These are phyloP conservation scores for Nomada fabriciana DNA, from an alignment of 2,888 invertebrate species.

Conservation along the genomic window DNA sequence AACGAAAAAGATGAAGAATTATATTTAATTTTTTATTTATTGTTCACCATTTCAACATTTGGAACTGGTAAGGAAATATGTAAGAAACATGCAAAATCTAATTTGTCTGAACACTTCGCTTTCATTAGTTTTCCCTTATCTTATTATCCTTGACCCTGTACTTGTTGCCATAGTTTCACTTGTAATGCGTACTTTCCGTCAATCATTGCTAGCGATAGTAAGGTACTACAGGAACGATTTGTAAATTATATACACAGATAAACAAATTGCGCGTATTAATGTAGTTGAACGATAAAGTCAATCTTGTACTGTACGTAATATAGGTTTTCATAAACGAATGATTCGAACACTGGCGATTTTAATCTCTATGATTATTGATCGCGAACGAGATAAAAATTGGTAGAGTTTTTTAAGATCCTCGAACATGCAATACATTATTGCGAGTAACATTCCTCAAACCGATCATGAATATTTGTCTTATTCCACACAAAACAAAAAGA, in stretches of 20 bases:
- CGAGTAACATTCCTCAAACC: background rate
- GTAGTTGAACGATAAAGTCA: constrained; percentile 25
- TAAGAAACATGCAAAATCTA: constrained; percentile 52
- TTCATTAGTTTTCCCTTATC: constrained; percentile 53
- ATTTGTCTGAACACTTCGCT: constrained; percentile 35
- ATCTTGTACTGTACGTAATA: constrained; percentile 14
- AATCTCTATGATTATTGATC: background rate
- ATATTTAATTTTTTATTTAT: background rate
- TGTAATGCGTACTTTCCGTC: constrained; percentile 42
- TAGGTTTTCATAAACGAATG: constrained; percentile 21
- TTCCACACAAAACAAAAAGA: background rate
- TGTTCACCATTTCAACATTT: constrained; percentile 9
- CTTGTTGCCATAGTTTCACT: constrained; percentile 55
- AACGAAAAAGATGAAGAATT: constrained; percentile 23
- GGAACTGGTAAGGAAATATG: constrained; percentile 27
- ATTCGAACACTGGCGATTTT: constrained; percentile 18
- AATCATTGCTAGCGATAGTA: constrained; percentile 56
- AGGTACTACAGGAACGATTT: constrained; percentile 63
- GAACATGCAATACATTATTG: constrained; percentile 14
- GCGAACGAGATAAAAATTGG: constrained; percentile 20
- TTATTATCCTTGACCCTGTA: constrained; percentile 66
- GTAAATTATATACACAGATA: constrained; percentile 55
- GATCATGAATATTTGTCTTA: constrained; percentile 3
- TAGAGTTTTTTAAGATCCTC: background rate
- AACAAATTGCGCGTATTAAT: constrained; percentile 53